phyloP scores from a whole-genome alignment of 2,113 vertebrate genomes.

The Azemiops feae region DNA sequence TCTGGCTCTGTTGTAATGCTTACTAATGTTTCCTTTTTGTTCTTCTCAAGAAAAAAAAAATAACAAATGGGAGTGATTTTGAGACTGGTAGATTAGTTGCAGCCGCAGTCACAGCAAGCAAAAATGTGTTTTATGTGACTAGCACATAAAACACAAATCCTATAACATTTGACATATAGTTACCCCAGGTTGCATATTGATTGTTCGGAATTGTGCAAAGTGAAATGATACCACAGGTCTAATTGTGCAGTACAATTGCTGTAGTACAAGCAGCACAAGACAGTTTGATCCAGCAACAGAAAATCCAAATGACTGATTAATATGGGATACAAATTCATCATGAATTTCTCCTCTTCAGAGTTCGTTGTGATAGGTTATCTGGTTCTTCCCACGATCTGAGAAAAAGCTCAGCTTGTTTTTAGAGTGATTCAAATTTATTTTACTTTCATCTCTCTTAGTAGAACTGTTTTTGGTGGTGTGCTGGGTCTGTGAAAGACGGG shows the following conservation, averaged over 20 bases:
- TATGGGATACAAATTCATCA: not conserved
- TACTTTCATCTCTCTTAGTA: not conserved
- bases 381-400: too few relatives aligned
- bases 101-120: not conserved
- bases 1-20: not conserved
- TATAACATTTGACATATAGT: not conserved
- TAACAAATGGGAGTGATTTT: not conserved
- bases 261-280: not conserved
- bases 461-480: not conserved
- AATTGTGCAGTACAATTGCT: slow-evolving; percentile 14
- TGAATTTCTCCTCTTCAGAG: not conserved
- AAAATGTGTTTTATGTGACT: accelerated
- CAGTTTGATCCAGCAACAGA: not conserved
- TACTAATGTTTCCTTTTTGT: not conserved
- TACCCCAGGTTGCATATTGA: slow-evolving; percentile 14
- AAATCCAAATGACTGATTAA: not conserved
- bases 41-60: not conserved
- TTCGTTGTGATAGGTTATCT: not conserved
- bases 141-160: not conserved
- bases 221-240: slow-evolving; percentile 10
- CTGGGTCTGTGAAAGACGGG: not conserved
- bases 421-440: not conserved
- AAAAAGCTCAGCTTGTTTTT: not conserved
- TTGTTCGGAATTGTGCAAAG: not conserved
- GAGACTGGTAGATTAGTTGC: not conserved